Evolutionary conservation across 2,113 vertebrate species (phyloP).

Genomic region (Mohoua ochrocephala): DNA sequence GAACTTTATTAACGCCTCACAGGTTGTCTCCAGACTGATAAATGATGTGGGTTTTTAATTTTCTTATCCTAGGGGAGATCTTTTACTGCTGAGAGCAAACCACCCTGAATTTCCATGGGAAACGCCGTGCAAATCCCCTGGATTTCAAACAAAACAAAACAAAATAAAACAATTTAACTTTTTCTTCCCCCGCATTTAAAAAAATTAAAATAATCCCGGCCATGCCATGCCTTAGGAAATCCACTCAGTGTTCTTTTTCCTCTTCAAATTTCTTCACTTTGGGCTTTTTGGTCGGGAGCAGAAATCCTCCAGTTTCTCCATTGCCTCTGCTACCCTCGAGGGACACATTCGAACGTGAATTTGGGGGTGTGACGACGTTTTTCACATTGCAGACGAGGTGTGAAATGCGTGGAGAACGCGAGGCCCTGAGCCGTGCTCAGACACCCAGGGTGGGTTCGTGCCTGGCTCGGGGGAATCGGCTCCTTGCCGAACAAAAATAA

Average conservation of each 20-base stretch:
- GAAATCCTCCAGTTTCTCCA: not conserved
- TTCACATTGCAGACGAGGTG: not conserved
- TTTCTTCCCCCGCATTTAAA: not conserved
- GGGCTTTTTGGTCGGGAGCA: not conserved
- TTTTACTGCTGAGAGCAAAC: not conserved
- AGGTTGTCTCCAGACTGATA: not conserved
- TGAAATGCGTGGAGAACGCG: not conserved
- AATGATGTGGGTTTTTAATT: not conserved
- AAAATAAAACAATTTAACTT: not conserved
- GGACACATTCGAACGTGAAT: fast-evolving
- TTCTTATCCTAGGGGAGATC: not conserved
- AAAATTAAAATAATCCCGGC: constrained; percentile 9
- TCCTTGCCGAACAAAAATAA: not conserved
- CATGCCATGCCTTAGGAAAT: not conserved
- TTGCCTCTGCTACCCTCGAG: not conserved
- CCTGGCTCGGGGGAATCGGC: not conserved
- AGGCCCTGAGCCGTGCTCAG: not conserved
- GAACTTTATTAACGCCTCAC: not conserved
- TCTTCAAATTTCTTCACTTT: not conserved
- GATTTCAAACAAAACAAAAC: not conserved
- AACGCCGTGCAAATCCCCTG: not conserved
- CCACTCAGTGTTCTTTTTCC: not conserved
- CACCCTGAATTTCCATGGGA: not conserved
- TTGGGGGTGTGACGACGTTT: not conserved
- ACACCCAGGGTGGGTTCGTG: not conserved